These are phyloP conservation scores for Synergus umbraculus DNA, from an alignment of 2,888 invertebrate genomes.

Conservation along the genomic window DNA sequence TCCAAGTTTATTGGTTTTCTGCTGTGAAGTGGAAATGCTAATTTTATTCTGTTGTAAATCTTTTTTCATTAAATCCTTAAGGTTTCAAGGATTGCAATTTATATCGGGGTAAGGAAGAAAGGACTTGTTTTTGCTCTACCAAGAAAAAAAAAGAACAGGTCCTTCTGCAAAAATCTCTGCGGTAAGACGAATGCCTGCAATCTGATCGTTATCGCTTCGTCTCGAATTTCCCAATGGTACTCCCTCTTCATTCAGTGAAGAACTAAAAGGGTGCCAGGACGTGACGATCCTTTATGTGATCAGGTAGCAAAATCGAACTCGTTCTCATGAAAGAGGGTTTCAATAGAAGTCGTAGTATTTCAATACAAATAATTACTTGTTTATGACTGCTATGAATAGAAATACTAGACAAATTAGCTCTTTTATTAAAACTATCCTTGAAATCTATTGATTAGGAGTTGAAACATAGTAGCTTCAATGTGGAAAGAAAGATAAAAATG, in stretches of 20 bases:
- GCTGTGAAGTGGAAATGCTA: neutral
- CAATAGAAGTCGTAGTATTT: neutral
- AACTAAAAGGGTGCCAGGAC: constrained; percentile 18
- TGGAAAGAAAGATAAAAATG: too few relatives aligned
- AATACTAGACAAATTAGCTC: neutral
- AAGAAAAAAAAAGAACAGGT: constrained; percentile 2
- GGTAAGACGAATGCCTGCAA: constrained; percentile 68
- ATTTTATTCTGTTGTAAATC: neutral
- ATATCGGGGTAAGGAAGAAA: neutral
- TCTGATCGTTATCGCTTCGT: constrained; percentile 64
- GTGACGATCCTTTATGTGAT: constrained; percentile 27
- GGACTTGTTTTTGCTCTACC: neutral
- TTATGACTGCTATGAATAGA: neutral
- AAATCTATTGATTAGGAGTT: too few relatives aligned
- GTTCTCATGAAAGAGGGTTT: constrained; percentile 21
- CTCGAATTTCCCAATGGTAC: constrained; percentile 63
- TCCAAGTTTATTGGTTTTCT: neutral
- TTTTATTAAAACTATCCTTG: too few relatives aligned
- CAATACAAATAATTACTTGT: neutral
- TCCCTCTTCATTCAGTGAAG: neutral
- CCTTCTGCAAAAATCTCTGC: constrained; percentile 53
- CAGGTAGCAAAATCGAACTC: constrained; percentile 17
- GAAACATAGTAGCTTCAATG: too few relatives aligned
- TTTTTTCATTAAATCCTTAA: neutral
- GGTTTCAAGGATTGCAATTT: neutral